A percentile compares a stretch with the other conserved stretches of the same genome.
These are phyloP conservation scores for Aproaerema taeniolella DNA, from an alignment of 2,888 invertebrate genomes.

Conservation along the genomic window DNA sequence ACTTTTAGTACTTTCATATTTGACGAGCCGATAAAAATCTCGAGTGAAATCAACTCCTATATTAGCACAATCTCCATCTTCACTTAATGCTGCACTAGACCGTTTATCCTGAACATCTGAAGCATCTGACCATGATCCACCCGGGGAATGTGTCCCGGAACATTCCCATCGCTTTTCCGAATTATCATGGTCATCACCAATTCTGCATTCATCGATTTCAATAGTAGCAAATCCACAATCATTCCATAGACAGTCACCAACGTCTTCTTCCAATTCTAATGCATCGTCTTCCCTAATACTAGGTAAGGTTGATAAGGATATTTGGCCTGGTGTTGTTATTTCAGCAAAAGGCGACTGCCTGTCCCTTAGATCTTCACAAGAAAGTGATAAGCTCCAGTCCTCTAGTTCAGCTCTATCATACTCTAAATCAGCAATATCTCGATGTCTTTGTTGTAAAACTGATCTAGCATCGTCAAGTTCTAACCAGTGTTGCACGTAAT, in stretches of 20 bases:
- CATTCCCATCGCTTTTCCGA: conserved; percentile 82
- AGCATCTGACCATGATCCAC: conserved; percentile 79
- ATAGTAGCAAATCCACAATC: conserved; percentile 84
- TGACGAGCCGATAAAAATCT: conserved; percentile 88
- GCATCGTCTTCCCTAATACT: conserved; percentile 86
- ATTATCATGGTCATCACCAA: conserved; percentile 61
- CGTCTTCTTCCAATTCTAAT: conserved; percentile 84
- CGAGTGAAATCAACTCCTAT: conserved; percentile 86
- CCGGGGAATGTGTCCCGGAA: conserved; percentile 74
- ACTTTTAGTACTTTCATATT: conserved; percentile 88
- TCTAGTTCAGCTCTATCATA: conserved; percentile 87
- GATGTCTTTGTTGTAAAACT: conserved; percentile 81
- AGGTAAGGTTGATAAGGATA: conserved; percentile 80
- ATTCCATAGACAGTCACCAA: conserved; percentile 86
- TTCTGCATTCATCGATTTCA: conserved; percentile 81
- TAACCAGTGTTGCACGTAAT: conserved; percentile 87
- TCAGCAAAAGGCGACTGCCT: conserved; percentile 68
- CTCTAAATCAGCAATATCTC: conserved; percentile 83
- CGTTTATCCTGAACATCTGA: conserved; percentile 81
- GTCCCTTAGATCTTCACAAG: conserved; percentile 82
- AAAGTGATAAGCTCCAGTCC: conserved; percentile 87
- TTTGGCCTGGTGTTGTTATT: conserved; percentile 79
- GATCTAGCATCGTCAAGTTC: conserved; percentile 84
- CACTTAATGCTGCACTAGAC: conserved; percentile 82
- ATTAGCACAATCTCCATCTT: conserved; percentile 82